A percentile compares a stretch with the other conserved stretches of the same genome.
phyloP scores from a whole-genome alignment of 1,140 invertebrate genomes.

The Thereuonema tuberculata region DNA sequence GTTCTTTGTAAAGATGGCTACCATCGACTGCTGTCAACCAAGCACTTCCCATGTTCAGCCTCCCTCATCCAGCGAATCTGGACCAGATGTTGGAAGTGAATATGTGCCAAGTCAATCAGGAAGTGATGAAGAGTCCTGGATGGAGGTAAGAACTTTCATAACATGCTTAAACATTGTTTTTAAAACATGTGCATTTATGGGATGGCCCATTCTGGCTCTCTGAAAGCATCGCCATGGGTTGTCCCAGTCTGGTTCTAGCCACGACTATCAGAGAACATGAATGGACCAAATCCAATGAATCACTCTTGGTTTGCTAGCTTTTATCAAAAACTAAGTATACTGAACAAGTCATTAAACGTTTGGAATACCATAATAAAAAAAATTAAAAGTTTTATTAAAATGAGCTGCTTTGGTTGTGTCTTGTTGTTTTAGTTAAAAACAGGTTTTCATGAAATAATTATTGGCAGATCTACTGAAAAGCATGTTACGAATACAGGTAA shows the following conservation, averaged over 20 bases:
- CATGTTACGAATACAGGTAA: neutral
- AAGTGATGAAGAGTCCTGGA: too few species aligned
- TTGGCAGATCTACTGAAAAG: neutral
- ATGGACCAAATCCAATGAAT: too few species aligned
- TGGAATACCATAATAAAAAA: neutral
- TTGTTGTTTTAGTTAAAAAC: neutral
- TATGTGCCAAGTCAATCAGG: too few species aligned
- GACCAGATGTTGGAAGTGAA: neutral
- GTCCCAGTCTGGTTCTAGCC: neutral
- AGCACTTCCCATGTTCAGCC: too few species aligned
- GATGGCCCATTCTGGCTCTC: too few species aligned
- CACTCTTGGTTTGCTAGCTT: neutral
- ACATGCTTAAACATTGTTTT: neutral
- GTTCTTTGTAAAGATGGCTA: neutral
- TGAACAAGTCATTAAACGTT: too few species aligned
- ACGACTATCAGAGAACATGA: neutral
- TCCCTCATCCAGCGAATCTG: neutral
- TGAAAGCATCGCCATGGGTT: too few species aligned
- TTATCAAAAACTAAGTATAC: too few species aligned
- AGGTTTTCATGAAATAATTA: neutral
- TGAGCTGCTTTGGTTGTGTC: too few species aligned
- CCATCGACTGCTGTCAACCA: neutral
- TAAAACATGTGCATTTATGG: too few species aligned
- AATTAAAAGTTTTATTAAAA: neutral
- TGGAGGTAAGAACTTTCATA: too few species aligned